Conservation (phyloP, 2,797 vertebrate species). For the Anguilla pacifica region DNA sequence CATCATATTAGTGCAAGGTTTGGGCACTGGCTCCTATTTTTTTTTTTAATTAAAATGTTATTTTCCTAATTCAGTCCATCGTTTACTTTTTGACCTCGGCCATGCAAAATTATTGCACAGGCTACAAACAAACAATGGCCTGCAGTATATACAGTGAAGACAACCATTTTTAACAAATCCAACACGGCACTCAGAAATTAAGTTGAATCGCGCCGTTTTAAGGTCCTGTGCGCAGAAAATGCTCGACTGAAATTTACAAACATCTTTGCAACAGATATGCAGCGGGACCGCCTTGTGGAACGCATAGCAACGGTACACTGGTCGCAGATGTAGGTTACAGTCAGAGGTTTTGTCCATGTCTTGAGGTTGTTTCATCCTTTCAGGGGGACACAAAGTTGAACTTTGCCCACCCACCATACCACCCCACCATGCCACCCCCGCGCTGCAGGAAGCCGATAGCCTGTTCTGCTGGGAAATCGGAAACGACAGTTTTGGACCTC, state of each 20-base stretch:
- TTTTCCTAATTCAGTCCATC: neutral
- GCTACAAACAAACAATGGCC: neutral
- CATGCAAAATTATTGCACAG: neutral
- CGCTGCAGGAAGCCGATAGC: conserved; percentile 72
- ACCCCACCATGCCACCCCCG: conserved; percentile 42
- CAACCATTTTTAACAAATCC: neutral
- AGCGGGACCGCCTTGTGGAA: neutral
- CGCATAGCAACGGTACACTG: neutral
- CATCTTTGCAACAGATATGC: neutral
- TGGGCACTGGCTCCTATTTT: neutral
- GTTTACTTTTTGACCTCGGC: neutral
- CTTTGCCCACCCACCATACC: conserved; percentile 59
- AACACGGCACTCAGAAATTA: neutral
- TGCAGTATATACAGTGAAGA: neutral
- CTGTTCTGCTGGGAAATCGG: conserved; percentile 61
- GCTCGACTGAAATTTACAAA: neutral
- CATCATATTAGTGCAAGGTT: neutral
- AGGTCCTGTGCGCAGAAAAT: neutral
- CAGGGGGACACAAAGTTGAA: conserved; percentile 59
- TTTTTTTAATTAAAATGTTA: neutral
- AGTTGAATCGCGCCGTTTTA: neutral
- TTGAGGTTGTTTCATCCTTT: conserved; percentile 1
- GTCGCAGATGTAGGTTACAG: neutral
- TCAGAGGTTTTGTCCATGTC: neutral
- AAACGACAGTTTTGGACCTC: conserved; percentile 65